Base-by-base conservation (phyloP, 2,888 invertebrate genomes). In the Heliconius hortense region DNA sequence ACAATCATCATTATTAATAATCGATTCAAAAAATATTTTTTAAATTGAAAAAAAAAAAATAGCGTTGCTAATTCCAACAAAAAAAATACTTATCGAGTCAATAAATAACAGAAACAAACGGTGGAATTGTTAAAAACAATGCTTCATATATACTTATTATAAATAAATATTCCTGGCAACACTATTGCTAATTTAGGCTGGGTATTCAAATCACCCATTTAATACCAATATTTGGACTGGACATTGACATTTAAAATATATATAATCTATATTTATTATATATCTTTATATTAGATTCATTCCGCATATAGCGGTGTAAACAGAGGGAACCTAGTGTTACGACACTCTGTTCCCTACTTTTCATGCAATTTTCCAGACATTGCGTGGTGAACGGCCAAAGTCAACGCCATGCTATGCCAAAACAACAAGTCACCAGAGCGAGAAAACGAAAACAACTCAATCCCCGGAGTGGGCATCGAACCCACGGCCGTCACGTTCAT, bases 221-320 rank as follows among this genome's bases (percentile, higher is more conserved):
- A 75, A 72, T 72, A 72, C 72, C 72, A 73, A 72, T 62, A 76
- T 72, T 63, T 72, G 66, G 53, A 71, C 75, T 77, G 75, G 69
- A 73, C 77, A 73, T 66, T 75, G 77, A 77, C 56, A 62, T 72
- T 43, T 60, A 43, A 56, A 66, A 71, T 60, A 66, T 60, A 75
- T 67, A 67, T 62, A 66, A 71, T 67, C 75, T 72, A 31, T 71
- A 26, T 35, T 24, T 24, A 13, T 59, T 13, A 26, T 60, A 15
- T 7, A 18, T 13, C 8, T n/a, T n/a, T 56, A 10, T n/a, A 56
- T 56, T 21, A 56, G 10, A n/a, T 56, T n/a, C 56, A n/a, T 56
- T 3, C n/a, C 56, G n/a, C n/a, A 56, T 56, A 56, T 56, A 56
- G 10, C 56, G 10, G n/a, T 2, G n/a, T 3, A 56, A 10, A 10